Percentiles rank a stretch among this genome's conserved stretches.
phyloP scores from a whole-genome alignment of 2,797 vertebrate species.

The Cynodonichthys magdalenae region DNA sequence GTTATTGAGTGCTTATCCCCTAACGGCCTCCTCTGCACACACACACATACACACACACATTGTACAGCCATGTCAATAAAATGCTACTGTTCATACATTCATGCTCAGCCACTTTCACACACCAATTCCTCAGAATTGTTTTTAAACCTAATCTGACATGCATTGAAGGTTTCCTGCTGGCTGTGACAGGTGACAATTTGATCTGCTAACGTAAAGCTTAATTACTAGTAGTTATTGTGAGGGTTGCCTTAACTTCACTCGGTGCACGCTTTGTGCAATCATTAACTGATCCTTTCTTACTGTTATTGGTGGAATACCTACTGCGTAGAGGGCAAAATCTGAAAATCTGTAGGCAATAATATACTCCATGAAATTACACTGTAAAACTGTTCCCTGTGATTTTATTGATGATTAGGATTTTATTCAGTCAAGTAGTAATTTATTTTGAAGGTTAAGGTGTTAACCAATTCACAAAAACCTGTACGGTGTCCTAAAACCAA shows the following conservation, averaged over 20 bases:
- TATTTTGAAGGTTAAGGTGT: too few relatives aligned
- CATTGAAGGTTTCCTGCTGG: slow-evolving; percentile 28
- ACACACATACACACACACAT: slow-evolving; percentile 42
- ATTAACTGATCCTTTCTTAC: slow-evolving; percentile 20
- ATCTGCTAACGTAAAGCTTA: slow-evolving; percentile 28
- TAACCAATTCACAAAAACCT: too few relatives aligned
- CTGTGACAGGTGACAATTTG: slow-evolving; percentile 50
- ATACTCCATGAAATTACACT: too few relatives aligned
- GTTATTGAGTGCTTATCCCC: slow-evolving; percentile 85
- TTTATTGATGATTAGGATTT: too few relatives aligned
- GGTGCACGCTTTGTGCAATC: slow-evolving; percentile 21
- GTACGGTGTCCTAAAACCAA: too few relatives aligned
- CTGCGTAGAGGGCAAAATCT: neutral
- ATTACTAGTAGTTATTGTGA: slow-evolving; percentile 38
- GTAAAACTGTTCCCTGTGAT: too few relatives aligned
- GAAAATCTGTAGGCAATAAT: too few relatives aligned
- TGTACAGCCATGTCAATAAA: slow-evolving; percentile 61
- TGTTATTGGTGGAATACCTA: neutral
- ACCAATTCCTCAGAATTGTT: slow-evolving; percentile 53
- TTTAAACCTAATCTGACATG: slow-evolving; percentile 54
- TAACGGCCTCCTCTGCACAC: slow-evolving; percentile 68
- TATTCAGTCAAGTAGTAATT: too few relatives aligned
- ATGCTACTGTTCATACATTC: slow-evolving; percentile 50
- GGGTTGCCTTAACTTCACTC: slow-evolving; percentile 13
- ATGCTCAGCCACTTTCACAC: slow-evolving; percentile 62